A percentile compares a stretch with the other conserved stretches of the same genome.
These are phyloP conservation scores for Phasia obesa DNA, from an alignment of 2,888 invertebrate genomes.

Conservation along the genomic window DNA sequence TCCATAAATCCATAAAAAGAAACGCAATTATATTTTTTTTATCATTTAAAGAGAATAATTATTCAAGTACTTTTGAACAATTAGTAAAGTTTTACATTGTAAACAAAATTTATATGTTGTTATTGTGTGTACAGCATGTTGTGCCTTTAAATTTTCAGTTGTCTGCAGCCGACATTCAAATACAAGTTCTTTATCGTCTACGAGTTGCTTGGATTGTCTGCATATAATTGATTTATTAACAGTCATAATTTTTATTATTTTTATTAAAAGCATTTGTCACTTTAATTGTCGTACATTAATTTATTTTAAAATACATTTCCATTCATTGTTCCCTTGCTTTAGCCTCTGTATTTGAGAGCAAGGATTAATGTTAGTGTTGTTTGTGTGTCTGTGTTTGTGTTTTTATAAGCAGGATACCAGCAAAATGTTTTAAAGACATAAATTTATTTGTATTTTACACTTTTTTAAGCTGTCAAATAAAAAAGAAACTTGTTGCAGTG, in stretches of 20 bases:
- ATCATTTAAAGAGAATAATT: too few species aligned
- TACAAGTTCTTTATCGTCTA: background rate
- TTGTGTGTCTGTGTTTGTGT: background rate
- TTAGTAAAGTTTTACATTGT: too few species aligned
- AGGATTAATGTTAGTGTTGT: slow-evolving; percentile 45
- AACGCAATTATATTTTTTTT: too few species aligned
- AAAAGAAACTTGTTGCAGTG: slow-evolving; percentile 53
- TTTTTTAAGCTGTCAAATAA: slow-evolving; percentile 12
- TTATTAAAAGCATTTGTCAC: slow-evolving; percentile 62
- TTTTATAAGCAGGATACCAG: slow-evolving; percentile 9
- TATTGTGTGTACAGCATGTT: too few species aligned
- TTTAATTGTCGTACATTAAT: slow-evolving; percentile 62
- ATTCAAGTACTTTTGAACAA: too few species aligned
- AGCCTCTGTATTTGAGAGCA: slow-evolving; percentile 10
- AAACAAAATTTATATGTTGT: too few species aligned
- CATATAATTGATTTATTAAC: slow-evolving; percentile 43
- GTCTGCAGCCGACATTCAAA: background rate
- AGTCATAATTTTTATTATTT: slow-evolving; percentile 44
- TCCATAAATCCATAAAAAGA: too few species aligned
- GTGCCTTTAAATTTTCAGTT: background rate
- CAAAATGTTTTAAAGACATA: slow-evolving; percentile 21
- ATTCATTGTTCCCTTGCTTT: background rate
- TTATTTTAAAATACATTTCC: slow-evolving; percentile 49
- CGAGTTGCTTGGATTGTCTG: background rate
- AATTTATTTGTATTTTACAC: slow-evolving; percentile 43